These are phyloP conservation scores for Danio aesculapii DNA, from an alignment of 2,797 vertebrate species.

Conservation along the genomic window DNA sequence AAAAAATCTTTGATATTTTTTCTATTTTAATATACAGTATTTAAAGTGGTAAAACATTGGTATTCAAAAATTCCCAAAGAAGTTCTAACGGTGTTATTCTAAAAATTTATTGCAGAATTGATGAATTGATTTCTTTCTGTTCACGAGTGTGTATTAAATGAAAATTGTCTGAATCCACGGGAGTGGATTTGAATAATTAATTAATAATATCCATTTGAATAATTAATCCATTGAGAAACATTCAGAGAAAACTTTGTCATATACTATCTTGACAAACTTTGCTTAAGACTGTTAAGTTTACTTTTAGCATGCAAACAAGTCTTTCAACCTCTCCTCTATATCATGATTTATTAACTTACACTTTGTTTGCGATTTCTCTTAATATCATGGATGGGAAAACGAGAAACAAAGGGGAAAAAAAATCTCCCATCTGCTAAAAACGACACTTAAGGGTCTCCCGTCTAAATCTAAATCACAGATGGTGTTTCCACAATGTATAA, in stretches of 20 bases:
- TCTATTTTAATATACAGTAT: too few species aligned
- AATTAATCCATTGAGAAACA: background rate
- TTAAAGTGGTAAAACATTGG: too few species aligned
- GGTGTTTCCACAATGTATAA: constrained; percentile 65
- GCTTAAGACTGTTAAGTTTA: constrained; percentile 45
- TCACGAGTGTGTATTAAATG: too few species aligned
- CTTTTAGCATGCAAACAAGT: constrained; percentile 35
- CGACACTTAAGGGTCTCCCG: constrained; percentile 50
- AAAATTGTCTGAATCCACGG: background rate
- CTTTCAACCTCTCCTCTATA: constrained; percentile 51
- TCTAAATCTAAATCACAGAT: constrained; percentile 75
- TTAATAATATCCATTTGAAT: constrained; percentile 11
- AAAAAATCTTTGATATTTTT: too few species aligned
- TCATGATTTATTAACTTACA: constrained; percentile 60
- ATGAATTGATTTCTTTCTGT: background rate
- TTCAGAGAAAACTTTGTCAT: background rate
- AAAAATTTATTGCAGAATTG: background rate
- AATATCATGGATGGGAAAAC: constrained; percentile 73
- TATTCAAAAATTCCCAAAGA: too few species aligned
- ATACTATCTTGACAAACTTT: constrained; percentile 27
- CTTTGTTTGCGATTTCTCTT: constrained; percentile 68
- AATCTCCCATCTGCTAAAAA: constrained; percentile 68
- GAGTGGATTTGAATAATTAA: background rate
- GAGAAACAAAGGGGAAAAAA: constrained; percentile 47
- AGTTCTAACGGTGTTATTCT: too few species aligned